A percentile compares a stretch with the other conserved stretches of the same genome.
Evolutionary conservation across 2,888 invertebrate genomes (phyloP).

Genomic region (Frankliniella fusca): DNA sequence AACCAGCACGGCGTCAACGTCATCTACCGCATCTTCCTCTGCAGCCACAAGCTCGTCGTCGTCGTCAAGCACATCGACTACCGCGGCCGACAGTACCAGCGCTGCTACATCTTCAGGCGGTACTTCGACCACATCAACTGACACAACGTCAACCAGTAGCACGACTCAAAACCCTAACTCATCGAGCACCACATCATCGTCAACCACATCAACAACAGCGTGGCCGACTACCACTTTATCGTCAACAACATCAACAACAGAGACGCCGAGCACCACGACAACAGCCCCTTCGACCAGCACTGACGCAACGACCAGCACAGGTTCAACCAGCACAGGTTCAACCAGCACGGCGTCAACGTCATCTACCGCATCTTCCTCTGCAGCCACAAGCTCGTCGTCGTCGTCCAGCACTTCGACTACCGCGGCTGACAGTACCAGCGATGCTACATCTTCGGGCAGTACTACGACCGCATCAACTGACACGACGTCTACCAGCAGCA

Average conservation of each 20-base stretch:
- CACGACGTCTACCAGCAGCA: no score
- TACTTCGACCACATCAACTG: no score
- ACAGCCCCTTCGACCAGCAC: not conserved
- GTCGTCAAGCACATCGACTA: no score
- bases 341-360: not conserved
- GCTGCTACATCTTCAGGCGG: no score
- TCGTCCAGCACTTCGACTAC: not conserved
- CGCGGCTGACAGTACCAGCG: not conserved
- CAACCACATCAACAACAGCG: not conserved
- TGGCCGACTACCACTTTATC: not conserved
- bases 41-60: no score
- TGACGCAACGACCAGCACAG: not conserved
- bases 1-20: no score
- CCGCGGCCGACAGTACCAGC: no score
- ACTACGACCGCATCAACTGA: not conserved
- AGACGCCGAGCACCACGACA: not conserved
- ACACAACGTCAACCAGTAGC: no score
- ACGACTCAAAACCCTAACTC: no score
- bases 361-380: not conserved
- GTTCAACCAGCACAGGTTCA: no score
- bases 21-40: no score
- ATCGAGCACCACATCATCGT: no score
- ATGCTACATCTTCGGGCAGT: not conserved
- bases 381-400: not conserved
- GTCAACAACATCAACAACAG: not conserved